Percentiles rank a stretch among this genome's conserved stretches.
phyloP scores from a whole-genome alignment of 2,888 invertebrate species.

The Trachelus iudaicus region DNA sequence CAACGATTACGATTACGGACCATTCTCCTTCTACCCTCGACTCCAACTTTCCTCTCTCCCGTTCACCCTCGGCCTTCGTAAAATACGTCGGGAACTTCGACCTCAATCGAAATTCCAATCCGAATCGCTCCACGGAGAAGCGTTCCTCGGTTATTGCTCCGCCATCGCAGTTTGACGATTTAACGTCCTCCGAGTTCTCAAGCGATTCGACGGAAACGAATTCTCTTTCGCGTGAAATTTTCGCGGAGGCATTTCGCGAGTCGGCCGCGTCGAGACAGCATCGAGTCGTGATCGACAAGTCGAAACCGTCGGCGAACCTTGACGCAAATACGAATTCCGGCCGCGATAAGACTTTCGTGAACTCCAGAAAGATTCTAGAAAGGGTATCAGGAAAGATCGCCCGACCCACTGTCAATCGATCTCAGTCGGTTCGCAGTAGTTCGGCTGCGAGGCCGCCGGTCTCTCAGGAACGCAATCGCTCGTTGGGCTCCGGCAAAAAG shows the following conservation, averaged over 20 bases:
- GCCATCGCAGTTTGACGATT: conserved; percentile 64
- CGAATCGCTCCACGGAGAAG: conserved; percentile 34
- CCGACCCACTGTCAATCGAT: conserved; percentile 41
- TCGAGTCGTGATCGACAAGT: conserved; percentile 5
- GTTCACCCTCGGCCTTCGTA: conserved; percentile 59
- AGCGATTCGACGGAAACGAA: conserved; percentile 59
- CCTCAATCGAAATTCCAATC: conserved; percentile 21
- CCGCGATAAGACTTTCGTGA: conserved; percentile 24
- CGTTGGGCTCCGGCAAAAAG: conserved; percentile 14
- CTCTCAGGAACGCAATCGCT: conserved; percentile 12
- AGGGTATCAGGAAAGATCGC: conserved; percentile 35
- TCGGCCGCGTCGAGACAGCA: neutral
- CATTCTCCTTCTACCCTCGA: conserved; percentile 40
- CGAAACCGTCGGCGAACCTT: neutral
- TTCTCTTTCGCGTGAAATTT: conserved; percentile 47
- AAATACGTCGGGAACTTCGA: conserved; percentile 43
- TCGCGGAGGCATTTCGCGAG: conserved; percentile 28
- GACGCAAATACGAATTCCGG: conserved; percentile 11
- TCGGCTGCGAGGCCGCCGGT: conserved; percentile 43
- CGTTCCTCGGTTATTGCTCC: conserved; percentile 65
- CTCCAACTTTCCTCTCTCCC: conserved; percentile 53
- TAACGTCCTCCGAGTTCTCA: conserved; percentile 48
- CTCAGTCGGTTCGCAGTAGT: conserved; percentile 43
- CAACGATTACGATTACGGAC: conserved; percentile 32
- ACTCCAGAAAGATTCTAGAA: conserved; percentile 37